Percentiles rank a stretch among this genome's conserved stretches.
Evolutionary conservation across 2,888 invertebrate species (phyloP).

Genomic region (Schizaphis graminum): DNA sequence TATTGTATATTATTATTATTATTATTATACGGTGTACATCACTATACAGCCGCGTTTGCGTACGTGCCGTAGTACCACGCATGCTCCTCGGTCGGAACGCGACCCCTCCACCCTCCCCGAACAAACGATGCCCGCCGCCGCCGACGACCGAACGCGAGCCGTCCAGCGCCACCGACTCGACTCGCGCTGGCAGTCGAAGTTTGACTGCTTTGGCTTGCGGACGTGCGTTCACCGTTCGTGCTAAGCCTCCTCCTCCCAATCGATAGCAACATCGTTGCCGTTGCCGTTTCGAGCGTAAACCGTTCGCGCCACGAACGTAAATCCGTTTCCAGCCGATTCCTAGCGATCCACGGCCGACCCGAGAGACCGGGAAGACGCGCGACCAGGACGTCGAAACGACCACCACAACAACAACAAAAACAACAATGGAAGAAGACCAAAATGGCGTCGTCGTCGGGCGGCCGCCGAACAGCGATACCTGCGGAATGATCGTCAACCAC

Average conservation of each 20-base stretch:
- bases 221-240: background rate
- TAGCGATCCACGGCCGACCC: background rate
- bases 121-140: background rate
- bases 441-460: conserved; percentile 54
- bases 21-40: background rate
- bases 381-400: background rate
- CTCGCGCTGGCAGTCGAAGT: conserved; percentile 53
- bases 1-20: conserved; percentile 16
- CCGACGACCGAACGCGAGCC: background rate
- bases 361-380: background rate
- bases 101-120: background rate
- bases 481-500: conserved; percentile 59
- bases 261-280: background rate
- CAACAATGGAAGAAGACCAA: conserved; percentile 59
- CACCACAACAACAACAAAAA: conserved; percentile 12
- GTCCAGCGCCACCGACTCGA: conserved; percentile 16
- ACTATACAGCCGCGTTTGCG: conserved; percentile 16
- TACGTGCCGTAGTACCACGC: conserved; percentile 62
- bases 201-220: conserved; percentile 63
- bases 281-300: background rate
- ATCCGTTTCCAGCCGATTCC: background rate
- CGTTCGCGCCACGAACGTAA: background rate
- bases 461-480: conserved; percentile 48
- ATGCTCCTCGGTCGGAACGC: conserved; percentile 41
- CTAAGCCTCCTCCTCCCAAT: background rate